Base-by-base conservation (phyloP, 2,888 invertebrate genomes). In the Schizaphis graminum region DNA sequence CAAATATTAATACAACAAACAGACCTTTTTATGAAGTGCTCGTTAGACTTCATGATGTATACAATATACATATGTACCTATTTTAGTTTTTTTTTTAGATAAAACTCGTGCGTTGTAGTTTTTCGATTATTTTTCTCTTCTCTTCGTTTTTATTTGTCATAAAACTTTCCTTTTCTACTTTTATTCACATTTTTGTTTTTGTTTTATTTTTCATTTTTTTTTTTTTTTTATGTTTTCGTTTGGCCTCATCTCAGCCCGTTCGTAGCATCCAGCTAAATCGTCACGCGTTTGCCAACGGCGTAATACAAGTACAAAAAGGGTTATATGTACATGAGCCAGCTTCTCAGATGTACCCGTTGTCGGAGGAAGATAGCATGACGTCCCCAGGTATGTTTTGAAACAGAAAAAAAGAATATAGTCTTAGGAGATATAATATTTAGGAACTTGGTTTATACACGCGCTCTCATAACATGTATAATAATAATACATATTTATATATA, bases 321-420 rank as follows among this genome's bases (percentile, higher is more conserved):
- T 91, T 94, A 91, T 94, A 91, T 86, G 94, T 94, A 49, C 94
- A 94, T 94, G 94, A 94, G 90, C 94, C 94, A 91, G 91, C 94
- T 87, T 94, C 91, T 94, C 94, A 94, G 94, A 94, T 94, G 94
- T 94, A 94, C 94, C 94, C 94, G 91, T 94, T 94, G 94, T 94
- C 94, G 67, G 94, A 94, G 87, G 94, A 94, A 91, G 94, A 94
- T 94, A 94, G 94, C 94, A 94, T 94, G 91, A 94, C 94, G 57
- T 94, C 94, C 94, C 94, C 94, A 94, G 94, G 94, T 94, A 94
- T 86, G 94, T 93, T 53, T 86, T 94, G n/a, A 49, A 84, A 93
- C 21, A 61, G 41, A 77, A 91, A 91, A 21, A 77, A 91, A 44
- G 85, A 91, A 57, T 89, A 67, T 77, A 77, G 41, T 93, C 92